phyloP scores from a whole-genome alignment of 2,797 vertebrate species.

The Paratrypauchen microcephalus region DNA sequence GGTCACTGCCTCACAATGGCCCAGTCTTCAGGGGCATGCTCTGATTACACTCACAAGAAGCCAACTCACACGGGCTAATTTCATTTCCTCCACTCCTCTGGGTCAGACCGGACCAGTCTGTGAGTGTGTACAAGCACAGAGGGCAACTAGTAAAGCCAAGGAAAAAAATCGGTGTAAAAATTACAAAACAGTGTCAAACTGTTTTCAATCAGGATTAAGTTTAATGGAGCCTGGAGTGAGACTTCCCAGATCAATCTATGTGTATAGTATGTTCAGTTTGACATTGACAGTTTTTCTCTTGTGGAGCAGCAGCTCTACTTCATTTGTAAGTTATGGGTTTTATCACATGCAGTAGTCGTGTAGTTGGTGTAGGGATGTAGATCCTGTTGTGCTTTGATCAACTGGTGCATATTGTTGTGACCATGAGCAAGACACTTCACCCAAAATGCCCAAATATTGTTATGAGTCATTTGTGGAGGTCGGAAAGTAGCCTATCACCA shows the following conservation, averaged over 20 bases:
- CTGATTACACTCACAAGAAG: slow-evolving; percentile 76
- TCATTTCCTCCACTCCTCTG: slow-evolving; percentile 67
- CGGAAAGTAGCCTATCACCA: neutral
- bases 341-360: no score
- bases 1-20: slow-evolving; percentile 65
- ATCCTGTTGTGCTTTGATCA: neutral
- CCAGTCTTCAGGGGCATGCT: slow-evolving; percentile 59
- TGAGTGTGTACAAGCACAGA: slow-evolving; percentile 31
- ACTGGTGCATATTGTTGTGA: no score
- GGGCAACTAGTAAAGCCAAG: slow-evolving; percentile 47
- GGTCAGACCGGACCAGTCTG: slow-evolving; percentile 55
- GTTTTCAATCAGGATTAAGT: neutral
- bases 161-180: slow-evolving; percentile 41
- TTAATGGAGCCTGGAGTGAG: neutral
- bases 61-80: slow-evolving; percentile 73
- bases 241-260: neutral
- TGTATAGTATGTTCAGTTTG: neutral
- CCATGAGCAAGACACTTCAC: neutral
- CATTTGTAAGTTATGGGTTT: no score
- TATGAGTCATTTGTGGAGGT: neutral
- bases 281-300: neutral
- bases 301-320: neutral
- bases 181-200: neutral
- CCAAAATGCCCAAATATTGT: neutral
- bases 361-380: no score